These are phyloP conservation scores for Scolopax mira DNA, from an alignment of 2,113 vertebrate species.

Conservation along the genomic window DNA sequence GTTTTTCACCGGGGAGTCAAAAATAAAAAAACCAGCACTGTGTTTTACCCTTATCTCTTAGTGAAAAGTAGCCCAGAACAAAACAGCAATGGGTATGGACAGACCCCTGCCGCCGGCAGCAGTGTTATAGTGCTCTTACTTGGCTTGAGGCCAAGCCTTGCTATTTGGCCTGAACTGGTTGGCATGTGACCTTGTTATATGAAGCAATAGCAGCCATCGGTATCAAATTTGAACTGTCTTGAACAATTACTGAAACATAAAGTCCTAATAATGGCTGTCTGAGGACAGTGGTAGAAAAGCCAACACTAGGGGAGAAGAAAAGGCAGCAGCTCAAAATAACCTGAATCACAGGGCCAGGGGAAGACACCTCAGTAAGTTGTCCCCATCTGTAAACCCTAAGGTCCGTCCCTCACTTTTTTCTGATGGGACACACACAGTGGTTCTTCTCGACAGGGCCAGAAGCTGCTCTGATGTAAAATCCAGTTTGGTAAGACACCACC, in stretches of 20 bases:
- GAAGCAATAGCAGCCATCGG: not conserved
- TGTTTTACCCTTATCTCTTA: not conserved
- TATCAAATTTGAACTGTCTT: not conserved
- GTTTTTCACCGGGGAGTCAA: not conserved
- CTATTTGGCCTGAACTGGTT: not conserved
- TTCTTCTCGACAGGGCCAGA: not conserved
- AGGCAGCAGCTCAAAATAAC: not conserved
- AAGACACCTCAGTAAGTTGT: not conserved
- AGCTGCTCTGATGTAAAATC: not conserved
- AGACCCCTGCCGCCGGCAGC: not conserved
- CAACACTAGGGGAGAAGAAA: not conserved
- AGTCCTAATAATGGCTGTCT: not conserved
- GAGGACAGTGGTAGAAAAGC: not conserved
- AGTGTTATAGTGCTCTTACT: not conserved
- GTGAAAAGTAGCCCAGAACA: not conserved
- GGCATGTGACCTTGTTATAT: not conserved
- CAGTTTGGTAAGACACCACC: not conserved
- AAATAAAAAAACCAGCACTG: not conserved
- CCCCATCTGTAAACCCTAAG: not conserved
- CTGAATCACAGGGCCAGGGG: not conserved
- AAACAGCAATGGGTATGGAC: not conserved
- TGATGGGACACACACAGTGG: not conserved
- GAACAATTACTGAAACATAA: not conserved
- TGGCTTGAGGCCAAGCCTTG: not conserved
- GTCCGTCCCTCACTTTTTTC: not conserved